phyloP scores from a whole-genome alignment of 1,140 invertebrate species.

The Fopius arisanus region DNA sequence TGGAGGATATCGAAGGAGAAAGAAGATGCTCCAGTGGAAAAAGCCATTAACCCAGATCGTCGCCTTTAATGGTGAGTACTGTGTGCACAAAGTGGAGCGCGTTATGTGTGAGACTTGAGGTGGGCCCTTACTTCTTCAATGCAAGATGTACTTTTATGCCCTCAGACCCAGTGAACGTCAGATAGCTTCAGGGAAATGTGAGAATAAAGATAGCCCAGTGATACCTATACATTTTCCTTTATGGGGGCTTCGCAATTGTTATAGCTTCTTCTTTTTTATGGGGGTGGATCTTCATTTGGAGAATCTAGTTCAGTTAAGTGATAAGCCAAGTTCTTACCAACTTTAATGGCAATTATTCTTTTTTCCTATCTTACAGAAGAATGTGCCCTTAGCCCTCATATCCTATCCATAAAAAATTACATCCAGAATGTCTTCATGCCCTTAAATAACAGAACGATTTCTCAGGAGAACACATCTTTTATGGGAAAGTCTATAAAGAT shows the following conservation, averaged over 20 bases:
- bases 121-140: slow-evolving; percentile 6
- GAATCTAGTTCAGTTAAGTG: too few relatives aligned
- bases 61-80: slow-evolving; percentile 13
- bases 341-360: too few relatives aligned
- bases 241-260: not conserved
- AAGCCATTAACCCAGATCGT: slow-evolving; percentile 25
- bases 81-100: slow-evolving; percentile 11
- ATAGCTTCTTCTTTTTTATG: not conserved
- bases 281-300: not conserved
- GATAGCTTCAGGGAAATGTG: not conserved
- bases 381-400: too few relatives aligned
- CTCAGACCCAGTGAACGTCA: not conserved
- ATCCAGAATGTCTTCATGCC: too few relatives aligned
- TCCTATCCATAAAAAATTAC: too few relatives aligned
- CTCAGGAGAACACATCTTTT: too few relatives aligned
- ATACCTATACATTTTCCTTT: not conserved
- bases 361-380: too few relatives aligned
- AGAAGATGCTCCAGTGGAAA: slow-evolving; percentile 22
- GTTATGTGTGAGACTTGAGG: slow-evolving; percentile 10
- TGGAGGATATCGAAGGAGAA: not conserved
- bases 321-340: too few relatives aligned
- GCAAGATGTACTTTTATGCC: slow-evolving; percentile 9
- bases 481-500: too few relatives aligned
- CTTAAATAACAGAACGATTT: too few relatives aligned
- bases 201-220: not conserved